Conservation (phyloP, 2,888 invertebrate genomes). For the Heliconius erato region DNA sequence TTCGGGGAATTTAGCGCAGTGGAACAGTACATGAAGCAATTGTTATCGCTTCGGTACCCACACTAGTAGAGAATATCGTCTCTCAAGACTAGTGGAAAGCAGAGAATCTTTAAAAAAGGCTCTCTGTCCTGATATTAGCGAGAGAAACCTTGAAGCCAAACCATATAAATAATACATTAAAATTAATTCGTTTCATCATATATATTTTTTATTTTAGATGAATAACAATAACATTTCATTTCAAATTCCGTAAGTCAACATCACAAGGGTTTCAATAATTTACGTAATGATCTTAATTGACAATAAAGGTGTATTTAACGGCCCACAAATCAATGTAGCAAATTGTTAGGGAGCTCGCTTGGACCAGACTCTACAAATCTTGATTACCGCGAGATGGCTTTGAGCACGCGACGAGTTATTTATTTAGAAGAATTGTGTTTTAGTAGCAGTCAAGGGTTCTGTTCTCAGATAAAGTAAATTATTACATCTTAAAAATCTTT, state of each 20-base stretch:
- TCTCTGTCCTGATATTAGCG: no score
- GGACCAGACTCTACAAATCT: slow-evolving; percentile 63
- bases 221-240: no score
- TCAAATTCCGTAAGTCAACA: background rate
- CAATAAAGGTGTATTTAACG: slow-evolving; percentile 61
- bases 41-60: no score
- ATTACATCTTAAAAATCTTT: background rate
- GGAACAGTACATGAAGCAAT: no score
- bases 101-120: no score
- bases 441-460: background rate
- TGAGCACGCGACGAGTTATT: slow-evolving; percentile 64
- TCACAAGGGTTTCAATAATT: slow-evolving; percentile 28
- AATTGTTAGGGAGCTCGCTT: slow-evolving; percentile 60
- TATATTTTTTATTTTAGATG: no score
- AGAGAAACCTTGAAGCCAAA: background rate
- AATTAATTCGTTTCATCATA: background rate
- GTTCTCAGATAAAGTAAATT: background rate
- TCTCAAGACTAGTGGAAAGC: no score
- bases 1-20: no score
- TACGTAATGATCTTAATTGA: slow-evolving; percentile 60
- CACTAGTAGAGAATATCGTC: no score
- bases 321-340: slow-evolving; percentile 71
- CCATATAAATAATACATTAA: background rate
- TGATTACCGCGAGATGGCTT: slow-evolving; percentile 72
- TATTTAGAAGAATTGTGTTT: background rate